Conservation (phyloP, 2,113 vertebrate genomes). For the Nymphicus hollandicus region DNA sequence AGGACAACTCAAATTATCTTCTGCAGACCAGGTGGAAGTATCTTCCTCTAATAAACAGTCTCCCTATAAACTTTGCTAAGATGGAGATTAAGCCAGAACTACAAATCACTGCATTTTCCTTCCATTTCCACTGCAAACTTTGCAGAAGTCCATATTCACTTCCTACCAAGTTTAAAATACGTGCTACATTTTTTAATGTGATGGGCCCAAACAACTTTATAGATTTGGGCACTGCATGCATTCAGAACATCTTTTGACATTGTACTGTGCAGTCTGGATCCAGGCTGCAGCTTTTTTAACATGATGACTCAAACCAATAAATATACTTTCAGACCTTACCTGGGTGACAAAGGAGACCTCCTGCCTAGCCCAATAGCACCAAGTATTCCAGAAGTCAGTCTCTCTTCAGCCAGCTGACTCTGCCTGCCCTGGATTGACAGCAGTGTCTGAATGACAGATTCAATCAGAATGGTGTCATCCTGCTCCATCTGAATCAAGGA, state of each 20-base stretch:
- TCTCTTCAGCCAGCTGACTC: slow-evolving; percentile 87
- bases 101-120: not conserved
- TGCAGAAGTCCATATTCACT: not conserved
- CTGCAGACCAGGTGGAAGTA: not conserved
- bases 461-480: slow-evolving; percentile 66
- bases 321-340: slow-evolving; percentile 65
- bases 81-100: not conserved
- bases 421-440: slow-evolving; percentile 81
- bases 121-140: not conserved
- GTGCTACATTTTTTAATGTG: not conserved
- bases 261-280: not conserved
- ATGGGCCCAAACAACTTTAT: accelerated
- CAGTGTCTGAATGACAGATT: slow-evolving; percentile 74
- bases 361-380: slow-evolving; percentile 91
- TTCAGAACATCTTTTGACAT: not conserved
- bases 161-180: not conserved
- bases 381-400: slow-evolving; percentile 87
- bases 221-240: not conserved
- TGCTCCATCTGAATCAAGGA: slow-evolving; percentile 86
- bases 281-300: not conserved
- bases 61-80: not conserved
- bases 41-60: not conserved
- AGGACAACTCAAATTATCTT: not conserved
- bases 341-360: slow-evolving; percentile 90
- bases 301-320: accelerated